These are phyloP conservation scores for Leptopterna dolabrata DNA, from an alignment of 2,888 invertebrate genomes.

Conservation along the genomic window DNA sequence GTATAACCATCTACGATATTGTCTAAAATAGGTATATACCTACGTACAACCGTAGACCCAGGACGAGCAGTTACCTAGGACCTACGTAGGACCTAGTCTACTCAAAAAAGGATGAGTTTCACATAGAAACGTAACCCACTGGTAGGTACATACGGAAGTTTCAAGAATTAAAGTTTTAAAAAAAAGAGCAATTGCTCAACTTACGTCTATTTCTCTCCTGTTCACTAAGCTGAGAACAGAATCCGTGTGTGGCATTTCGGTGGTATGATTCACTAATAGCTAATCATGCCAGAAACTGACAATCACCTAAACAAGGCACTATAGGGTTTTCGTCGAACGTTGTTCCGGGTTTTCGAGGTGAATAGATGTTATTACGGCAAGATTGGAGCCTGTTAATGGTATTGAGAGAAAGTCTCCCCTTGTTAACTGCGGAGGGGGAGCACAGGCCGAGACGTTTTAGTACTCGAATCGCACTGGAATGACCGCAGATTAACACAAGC, in stretches of 20 bases:
- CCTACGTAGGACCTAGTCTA: no score
- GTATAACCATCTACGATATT: no score
- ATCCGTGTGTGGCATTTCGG: slow-evolving; percentile 60
- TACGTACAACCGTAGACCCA: no score
- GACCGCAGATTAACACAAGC: not conserved
- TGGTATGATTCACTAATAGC: not conserved
- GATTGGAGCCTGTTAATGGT: not conserved
- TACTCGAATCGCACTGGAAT: not conserved
- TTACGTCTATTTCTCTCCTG: slow-evolving; percentile 65
- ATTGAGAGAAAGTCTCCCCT: not conserved
- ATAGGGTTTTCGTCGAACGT: not conserved
- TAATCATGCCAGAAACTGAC: not conserved
- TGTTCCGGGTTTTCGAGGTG: not conserved
- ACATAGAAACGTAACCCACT: no score
- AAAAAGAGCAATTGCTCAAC: slow-evolving; percentile 56
- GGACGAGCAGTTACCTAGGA: no score
- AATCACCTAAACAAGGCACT: not conserved
- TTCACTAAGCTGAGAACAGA: slow-evolving; percentile 63
- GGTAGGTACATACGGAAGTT: no score
- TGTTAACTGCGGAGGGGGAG: not conserved
- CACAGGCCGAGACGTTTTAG: not conserved
- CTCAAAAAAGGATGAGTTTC: no score
- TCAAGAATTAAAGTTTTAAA: no score
- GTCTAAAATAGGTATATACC: no score
- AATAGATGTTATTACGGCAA: not conserved